Conservation (phyloP, 2,888 invertebrate species). For the Mythimna ferrago region DNA sequence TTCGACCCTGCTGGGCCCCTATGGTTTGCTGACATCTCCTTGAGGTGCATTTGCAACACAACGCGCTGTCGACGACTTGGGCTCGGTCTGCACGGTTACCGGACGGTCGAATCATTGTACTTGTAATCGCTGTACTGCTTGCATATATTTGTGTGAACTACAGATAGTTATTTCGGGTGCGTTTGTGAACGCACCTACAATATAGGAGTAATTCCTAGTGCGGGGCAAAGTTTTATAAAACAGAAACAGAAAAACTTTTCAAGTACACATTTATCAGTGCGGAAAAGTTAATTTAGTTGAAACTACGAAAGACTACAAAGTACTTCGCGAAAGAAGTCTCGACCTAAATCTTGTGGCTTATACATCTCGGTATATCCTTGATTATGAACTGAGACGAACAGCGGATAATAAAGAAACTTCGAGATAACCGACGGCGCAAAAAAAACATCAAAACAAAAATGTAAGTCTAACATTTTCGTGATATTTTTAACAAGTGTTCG, state of each 20-base stretch:
- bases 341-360: constrained; percentile 43
- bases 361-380: constrained; percentile 36
- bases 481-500: constrained; percentile 68
- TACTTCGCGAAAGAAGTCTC: constrained; percentile 19
- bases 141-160: too few relatives aligned
- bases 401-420: constrained; percentile 49
- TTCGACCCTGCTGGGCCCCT: too few relatives aligned
- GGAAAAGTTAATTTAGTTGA: constrained; percentile 36
- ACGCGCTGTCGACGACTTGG: too few relatives aligned
- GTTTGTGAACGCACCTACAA: too few relatives aligned
- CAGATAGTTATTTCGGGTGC: too few relatives aligned
- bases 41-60: too few relatives aligned
- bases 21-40: too few relatives aligned
- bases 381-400: constrained; percentile 42
- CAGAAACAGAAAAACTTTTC: constrained; percentile 1
- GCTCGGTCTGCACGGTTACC: too few relatives aligned
- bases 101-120: too few relatives aligned
- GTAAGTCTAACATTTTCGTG: constrained; percentile 49
- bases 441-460: constrained; percentile 38
- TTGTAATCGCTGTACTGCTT: too few relatives aligned
- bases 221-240: too few relatives aligned
- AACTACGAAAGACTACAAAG: constrained; percentile 33
- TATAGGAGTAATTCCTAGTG: too few relatives aligned
- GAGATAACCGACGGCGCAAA: constrained; percentile 31
- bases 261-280: constrained; percentile 38